Base-by-base conservation (phyloP, 2,797 vertebrate species). In the Kryptolebias ocellatus region DNA sequence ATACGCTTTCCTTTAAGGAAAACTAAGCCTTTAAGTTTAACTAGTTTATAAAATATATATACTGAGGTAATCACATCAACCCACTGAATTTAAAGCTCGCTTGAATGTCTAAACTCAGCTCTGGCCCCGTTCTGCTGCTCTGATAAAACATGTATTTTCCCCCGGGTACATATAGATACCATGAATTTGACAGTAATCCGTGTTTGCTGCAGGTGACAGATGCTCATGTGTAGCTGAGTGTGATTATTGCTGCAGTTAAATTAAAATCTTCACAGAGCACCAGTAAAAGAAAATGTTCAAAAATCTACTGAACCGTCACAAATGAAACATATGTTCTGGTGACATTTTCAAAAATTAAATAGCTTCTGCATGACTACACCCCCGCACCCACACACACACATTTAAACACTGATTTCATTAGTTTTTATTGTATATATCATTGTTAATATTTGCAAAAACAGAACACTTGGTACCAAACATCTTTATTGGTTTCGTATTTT, bases 181-280 rank as follows among this genome's bases (percentile, higher is more conserved):
- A 5, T 60, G 9, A 56, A 68, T 42, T 65, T 67, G 39, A 27
- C 45, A 39, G 34, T 15, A 2, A 62, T 56, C 20, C 14, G 17
- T 24, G 2, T 53, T 39, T 31, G 29, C 63, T 57, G 44, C 47
- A 39, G 53, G 27, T 14, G 34, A 15, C 72, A 71, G 67, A 70
- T 67, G 53, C 64, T 29, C 14, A n/a, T 28, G 53, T 72, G 53
- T 60, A 44, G 72, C 70, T 76, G 24, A 20, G 24, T 44, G 18
- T 39, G 67, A 70, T 49, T 10, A 67, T 31, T 47, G 12, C 0
- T 37, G 9, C 9, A 50, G 52, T 71, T 50, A 29, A 47, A 62
- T 53, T 56, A 58, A 78, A 45, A 17, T 5, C 10, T 12, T 28
- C 49, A 31, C 16, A 4, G 17, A 79, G 39, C 27, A 60, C 18